phyloP scores from a whole-genome alignment of 1,140 invertebrate species.

The Diorhabda elongata region DNA sequence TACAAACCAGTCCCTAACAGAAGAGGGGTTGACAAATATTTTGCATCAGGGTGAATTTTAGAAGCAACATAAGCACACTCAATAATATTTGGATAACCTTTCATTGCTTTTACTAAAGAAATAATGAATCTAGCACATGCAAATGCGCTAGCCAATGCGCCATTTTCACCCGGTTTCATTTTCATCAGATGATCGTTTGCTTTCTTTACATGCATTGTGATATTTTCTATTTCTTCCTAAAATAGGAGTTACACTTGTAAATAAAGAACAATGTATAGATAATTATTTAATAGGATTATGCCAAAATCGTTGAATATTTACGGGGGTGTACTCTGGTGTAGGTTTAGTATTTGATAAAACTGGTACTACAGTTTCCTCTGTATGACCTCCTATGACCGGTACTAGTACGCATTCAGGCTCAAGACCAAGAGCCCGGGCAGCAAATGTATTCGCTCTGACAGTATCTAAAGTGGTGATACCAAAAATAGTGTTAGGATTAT shows the following conservation, averaged over 20 bases:
- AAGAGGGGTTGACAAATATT: constrained; percentile 48
- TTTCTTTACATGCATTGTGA: constrained; percentile 44
- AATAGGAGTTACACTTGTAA: constrained; percentile 9
- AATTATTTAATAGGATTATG: no score
- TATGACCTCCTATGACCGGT: constrained; percentile 80
- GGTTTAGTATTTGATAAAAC: constrained; percentile 71
- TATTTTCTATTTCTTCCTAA: constrained; percentile 47
- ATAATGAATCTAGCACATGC: constrained; percentile 56
- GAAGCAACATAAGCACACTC: constrained; percentile 56
- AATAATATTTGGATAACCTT: constrained; percentile 49
- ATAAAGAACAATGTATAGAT: no score
- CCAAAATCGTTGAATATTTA: constrained; percentile 26
- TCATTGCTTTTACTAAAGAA: constrained; percentile 53
- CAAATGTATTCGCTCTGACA: constrained; percentile 72
- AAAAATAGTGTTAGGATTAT: constrained; percentile 68
- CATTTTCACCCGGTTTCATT: constrained; percentile 32
- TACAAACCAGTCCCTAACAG: constrained; percentile 40
- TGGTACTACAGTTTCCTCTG: constrained; percentile 74
- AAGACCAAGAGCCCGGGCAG: constrained; percentile 53
- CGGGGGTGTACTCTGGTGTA: constrained; percentile 44
- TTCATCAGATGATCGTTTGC: constrained; percentile 39
- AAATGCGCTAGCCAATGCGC: constrained; percentile 52
- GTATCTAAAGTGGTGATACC: constrained; percentile 75
- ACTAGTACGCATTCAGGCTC: constrained; percentile 65
- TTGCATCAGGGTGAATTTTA: constrained; percentile 44